phyloP scores from a whole-genome alignment of 1,140 invertebrate species.

The Macrosteles quadrilineatus region DNA sequence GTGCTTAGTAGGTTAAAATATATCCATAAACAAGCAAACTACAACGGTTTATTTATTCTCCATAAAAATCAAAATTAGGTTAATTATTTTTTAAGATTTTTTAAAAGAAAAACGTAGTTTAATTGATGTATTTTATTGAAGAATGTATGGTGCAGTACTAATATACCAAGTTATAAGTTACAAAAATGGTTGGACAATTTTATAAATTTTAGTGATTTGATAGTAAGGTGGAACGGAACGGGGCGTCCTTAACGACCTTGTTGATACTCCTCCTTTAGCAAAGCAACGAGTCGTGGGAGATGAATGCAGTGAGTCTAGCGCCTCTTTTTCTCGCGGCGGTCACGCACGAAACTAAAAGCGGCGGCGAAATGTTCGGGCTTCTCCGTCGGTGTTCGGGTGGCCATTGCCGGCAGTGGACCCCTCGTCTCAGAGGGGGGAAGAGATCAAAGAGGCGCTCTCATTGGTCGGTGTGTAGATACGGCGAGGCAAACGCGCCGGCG shows the following conservation, averaged over 20 bases:
- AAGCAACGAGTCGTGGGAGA: conserved; percentile 29
- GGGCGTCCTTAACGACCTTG: background rate
- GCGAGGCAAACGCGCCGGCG: conserved; percentile 29
- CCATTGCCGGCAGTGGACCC: conserved; percentile 34
- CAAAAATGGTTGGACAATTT: no score
- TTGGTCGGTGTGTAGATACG: conserved; percentile 38
- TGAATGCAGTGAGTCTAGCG: conserved; percentile 18
- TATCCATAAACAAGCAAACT: no score
- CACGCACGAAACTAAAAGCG: conserved; percentile 30
- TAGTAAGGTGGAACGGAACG: background rate
- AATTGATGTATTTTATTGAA: no score
- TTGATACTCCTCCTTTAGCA: conserved; percentile 17
- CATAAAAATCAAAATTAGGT: no score
- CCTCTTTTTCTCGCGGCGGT: conserved; percentile 14
- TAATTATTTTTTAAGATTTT: no score
- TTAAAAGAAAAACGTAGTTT: no score
- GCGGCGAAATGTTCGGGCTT: conserved; percentile 30
- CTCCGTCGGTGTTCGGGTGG: conserved; percentile 31
- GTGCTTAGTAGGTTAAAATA: no score
- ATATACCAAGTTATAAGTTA: no score
- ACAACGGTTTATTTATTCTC: no score
- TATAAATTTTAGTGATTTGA: no score
- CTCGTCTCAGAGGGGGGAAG: conserved; percentile 34
- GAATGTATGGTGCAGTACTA: no score
- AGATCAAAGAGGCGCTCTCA: conserved; percentile 37